phyloP scores from a whole-genome alignment of 2,888 invertebrate genomes.

The Neocrepidodera transversa region DNA sequence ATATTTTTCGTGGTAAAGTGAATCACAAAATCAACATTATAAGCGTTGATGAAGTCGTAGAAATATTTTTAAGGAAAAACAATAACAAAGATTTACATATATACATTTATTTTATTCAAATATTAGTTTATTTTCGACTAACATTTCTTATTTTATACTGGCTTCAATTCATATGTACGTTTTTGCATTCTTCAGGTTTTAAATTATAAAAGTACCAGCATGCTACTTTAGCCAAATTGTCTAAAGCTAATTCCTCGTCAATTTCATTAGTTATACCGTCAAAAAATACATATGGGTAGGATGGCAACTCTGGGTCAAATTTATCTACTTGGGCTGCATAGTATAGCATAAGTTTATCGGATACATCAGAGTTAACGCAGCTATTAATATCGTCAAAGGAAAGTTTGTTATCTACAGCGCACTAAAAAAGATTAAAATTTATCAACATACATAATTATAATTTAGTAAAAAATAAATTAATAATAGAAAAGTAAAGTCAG shows the following conservation, averaged over 20 bases:
- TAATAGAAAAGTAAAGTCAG: too few species aligned
- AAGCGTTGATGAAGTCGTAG: too few species aligned
- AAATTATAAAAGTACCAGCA: slow-evolving; percentile 5
- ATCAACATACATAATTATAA: too few species aligned
- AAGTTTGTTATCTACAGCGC: slow-evolving; percentile 28
- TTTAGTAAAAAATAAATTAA: too few species aligned
- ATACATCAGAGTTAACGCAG: slow-evolving; percentile 17
- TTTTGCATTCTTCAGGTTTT: slow-evolving; percentile 18
- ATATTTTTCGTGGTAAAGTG: too few species aligned
- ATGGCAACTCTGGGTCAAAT: slow-evolving; percentile 21
- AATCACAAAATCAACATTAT: too few species aligned
- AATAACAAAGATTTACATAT: too few species aligned
- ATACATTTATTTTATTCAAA: too few species aligned
- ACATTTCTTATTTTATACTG: too few species aligned
- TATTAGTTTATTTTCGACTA: too few species aligned
- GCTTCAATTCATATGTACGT: too few species aligned
- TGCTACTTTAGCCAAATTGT: slow-evolving; percentile 10
- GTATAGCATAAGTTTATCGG: slow-evolving; percentile 21
- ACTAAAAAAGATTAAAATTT: slow-evolving; percentile 33
- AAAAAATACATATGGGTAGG: slow-evolving; percentile 31
- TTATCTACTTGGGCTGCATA: slow-evolving; percentile 20
- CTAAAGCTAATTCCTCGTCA: neutral
- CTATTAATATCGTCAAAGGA: slow-evolving; percentile 28
- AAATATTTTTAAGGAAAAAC: too few species aligned
- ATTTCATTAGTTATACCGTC: slow-evolving; percentile 23